Evolutionary conservation across 2,113 vertebrate species (phyloP), one percentile per base, ranked within the genome.

Genomic region (Chaetorhynchus papuensis): DNA sequence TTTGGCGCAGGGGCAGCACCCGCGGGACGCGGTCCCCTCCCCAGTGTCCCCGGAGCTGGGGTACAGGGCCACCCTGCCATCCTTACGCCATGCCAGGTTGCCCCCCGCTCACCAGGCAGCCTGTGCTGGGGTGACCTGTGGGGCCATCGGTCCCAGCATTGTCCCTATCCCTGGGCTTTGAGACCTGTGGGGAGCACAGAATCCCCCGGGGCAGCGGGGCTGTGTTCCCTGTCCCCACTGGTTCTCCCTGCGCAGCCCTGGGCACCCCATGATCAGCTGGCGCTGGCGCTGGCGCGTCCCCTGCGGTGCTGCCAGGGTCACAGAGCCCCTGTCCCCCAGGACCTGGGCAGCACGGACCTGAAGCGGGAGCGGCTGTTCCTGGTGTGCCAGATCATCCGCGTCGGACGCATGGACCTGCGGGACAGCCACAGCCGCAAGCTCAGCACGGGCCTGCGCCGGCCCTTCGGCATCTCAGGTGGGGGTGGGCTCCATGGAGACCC

Each of bases 301-400:
- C 2, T 0, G 3, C 0, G 2, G 33, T 12, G 84, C 89, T 33
- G 57, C 76, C 13, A 0, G 1, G 11, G 74, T 84, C 26, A 82
- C 3, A 3, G 8, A 4, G 11, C 11, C 33, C 31, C 68, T 11
- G 28, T 7, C 26, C 44, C n/a, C 4, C 85, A 97, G 97, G 97
- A 97, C 87, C 78, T 97, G 89, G 97, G 97, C 89, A 97, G 93
- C 91, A 52, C 72, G 31, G 97, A 97, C 80, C 79, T 97, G 86
- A 88, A 94, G 37, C 75, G 97, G 41, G 97, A 97, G 83, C 87
- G 76, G 75, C 89, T 97, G 14, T 96, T 96, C 86, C 82, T 97
- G 70, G 97, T 97, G 83, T 97, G 97, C 71, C 97, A 97, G 64
- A 97, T 97, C 87, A 91, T 97, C 89, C 93, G 97, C 3, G 84